Percentiles rank a stretch among this genome's conserved stretches.
phyloP scores from a whole-genome alignment of 2,113 vertebrate genomes.

The Solea solea region DNA sequence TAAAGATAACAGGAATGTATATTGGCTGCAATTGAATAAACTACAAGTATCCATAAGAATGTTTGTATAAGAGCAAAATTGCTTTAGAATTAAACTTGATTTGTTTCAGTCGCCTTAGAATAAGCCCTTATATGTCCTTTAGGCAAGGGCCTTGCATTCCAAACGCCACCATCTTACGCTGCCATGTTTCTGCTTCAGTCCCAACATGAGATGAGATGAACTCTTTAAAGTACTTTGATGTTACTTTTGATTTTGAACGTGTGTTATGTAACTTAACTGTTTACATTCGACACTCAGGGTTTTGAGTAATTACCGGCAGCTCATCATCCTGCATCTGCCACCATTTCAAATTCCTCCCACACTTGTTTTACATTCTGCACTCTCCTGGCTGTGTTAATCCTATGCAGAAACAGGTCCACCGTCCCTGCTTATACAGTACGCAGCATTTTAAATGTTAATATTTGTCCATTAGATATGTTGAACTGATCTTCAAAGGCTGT shows the following conservation, averaged over 20 bases:
- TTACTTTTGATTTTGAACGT: conserved; percentile 11
- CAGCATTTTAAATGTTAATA: conserved; percentile 13
- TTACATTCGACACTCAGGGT: conserved; percentile 30
- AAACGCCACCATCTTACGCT: too few species aligned
- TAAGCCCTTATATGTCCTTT: too few species aligned
- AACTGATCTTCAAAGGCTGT: conserved; percentile 7
- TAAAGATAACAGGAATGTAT: too few species aligned
- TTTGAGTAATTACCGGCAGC: conserved; percentile 50
- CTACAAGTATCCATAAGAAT: too few species aligned
- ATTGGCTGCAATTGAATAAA: too few species aligned
- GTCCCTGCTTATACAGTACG: conserved; percentile 8
- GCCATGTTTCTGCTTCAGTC: too few species aligned
- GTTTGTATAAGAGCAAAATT: too few species aligned
- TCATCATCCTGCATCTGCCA: conserved; percentile 52
- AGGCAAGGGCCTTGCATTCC: too few species aligned
- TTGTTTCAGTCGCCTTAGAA: too few species aligned
- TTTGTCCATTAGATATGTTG: not conserved
- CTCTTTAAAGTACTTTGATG: not conserved
- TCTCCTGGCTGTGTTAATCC: conserved; percentile 51
- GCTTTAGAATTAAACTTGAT: too few species aligned
- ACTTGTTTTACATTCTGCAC: conserved; percentile 59
- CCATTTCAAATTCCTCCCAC: conserved; percentile 69
- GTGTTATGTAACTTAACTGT: conserved; percentile 29
- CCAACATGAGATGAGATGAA: too few species aligned
- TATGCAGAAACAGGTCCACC: conserved; percentile 56